Evolutionary conservation across 2,888 invertebrate genomes (phyloP).

Genomic region (Phortica okadai): DNA sequence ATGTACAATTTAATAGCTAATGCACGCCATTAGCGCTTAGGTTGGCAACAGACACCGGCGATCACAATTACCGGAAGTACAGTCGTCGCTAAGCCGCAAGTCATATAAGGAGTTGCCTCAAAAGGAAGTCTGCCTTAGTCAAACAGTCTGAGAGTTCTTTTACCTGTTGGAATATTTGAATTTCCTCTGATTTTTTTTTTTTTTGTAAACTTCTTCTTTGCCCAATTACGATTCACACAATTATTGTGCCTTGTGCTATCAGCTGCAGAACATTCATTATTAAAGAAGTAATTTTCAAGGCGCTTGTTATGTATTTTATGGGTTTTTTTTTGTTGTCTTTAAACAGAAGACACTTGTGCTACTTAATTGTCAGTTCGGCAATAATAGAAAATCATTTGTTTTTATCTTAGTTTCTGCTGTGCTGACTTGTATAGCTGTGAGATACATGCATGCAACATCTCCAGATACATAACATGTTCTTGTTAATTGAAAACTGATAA

Average conservation of each 20-base stretch:
- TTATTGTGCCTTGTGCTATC: constrained; percentile 25
- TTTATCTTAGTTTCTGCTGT: constrained; percentile 19
- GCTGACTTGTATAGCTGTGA: constrained; percentile 51
- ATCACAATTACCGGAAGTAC: constrained; percentile 55
- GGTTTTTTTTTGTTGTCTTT: background rate
- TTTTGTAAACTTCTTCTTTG: constrained; percentile 27
- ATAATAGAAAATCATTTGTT: constrained; percentile 17
- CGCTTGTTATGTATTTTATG: background rate
- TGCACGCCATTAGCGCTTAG: constrained; percentile 36
- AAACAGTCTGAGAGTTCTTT: no score
- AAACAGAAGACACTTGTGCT: background rate
- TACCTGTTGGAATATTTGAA: background rate
- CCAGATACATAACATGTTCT: constrained; percentile 63
- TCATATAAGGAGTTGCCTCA: background rate
- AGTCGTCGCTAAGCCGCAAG: constrained; percentile 40
- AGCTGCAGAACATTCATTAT: background rate
- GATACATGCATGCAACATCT: constrained; percentile 50
- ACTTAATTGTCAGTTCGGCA: constrained; percentile 28
- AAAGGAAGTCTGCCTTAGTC: background rate
- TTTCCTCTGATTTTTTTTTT: background rate
- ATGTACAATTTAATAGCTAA: constrained; percentile 54
- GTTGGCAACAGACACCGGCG: constrained; percentile 54
- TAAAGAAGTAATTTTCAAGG: background rate
- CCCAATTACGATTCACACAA: background rate
- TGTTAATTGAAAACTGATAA: constrained; percentile 72